Evolutionary conservation across 2,113 vertebrate species (phyloP), one percentile per base, ranked within the genome.

Genomic region (Nycticorax nycticorax): DNA sequence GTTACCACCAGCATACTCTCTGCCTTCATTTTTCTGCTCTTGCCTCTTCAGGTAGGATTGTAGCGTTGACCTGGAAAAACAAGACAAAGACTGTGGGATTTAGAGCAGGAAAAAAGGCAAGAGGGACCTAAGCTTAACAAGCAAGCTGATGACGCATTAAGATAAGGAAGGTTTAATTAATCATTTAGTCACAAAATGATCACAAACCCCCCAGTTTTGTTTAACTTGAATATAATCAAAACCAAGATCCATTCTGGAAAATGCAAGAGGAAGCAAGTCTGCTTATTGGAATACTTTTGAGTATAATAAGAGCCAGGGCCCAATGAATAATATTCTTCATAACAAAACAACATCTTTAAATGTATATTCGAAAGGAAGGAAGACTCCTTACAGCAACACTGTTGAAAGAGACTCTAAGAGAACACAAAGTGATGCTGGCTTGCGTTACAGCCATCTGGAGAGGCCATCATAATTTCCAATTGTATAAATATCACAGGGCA

Each of bases 41-140:
- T 99, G 98, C 92, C 98, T 98, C 95, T 98, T 98, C 50, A 99
- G 97, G 92, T 99, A 99, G 86, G 98, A 99, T 83, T 99, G 99
- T 13, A 99, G 97, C 35, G 99, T 99, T 50, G 99, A 99, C 95
- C 99, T 99, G 80, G 16, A 35, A 67, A 80, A 92, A 89, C 19
- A 72, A 88, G 55, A 83, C 22, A 93, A 93, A 96, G 4, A 72
- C 67, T 39, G 6, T 27, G 68, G 17, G 14, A 89, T 84, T 86
- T 77, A 91, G 16, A 63, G 33, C n/a, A 76, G 69, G 17, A 63
- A 84, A 80, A 92, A 48, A 73, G 5, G 16, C 35, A 66, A 71
- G 23, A 81, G 9, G 4, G 3, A 50, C 21, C 6, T 4, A 4
- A 83, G 14, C 8, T 72, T 92, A 73, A 41, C 12, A 83, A 77